These are phyloP conservation scores for Bombus terrestris DNA, from an alignment of 1,140 invertebrate species.

Conservation along the genomic window DNA sequence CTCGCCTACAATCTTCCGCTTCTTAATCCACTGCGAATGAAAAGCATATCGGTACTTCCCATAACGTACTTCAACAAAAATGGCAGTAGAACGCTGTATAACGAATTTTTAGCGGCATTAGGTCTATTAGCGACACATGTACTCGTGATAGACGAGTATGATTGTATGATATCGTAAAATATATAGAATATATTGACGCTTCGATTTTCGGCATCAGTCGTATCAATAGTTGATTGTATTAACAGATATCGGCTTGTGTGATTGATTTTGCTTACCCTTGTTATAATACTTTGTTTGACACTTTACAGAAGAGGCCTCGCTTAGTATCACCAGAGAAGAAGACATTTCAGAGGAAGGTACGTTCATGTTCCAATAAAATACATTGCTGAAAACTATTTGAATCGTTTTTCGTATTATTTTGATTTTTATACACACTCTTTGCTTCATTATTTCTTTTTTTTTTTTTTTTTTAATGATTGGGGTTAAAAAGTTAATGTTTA, in stretches of 20 bases:
- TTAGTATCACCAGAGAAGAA: conserved; percentile 84
- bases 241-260: neutral
- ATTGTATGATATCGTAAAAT: neutral
- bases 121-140: neutral
- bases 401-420: neutral
- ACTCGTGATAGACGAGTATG: neutral
- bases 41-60: conserved; percentile 77
- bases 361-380: neutral
- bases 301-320: conserved; percentile 83
- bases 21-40: conserved; percentile 64
- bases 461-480: too few species aligned
- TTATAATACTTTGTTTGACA: conserved; percentile 30
- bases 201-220: neutral
- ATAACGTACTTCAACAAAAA: conserved; percentile 28
- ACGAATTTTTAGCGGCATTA: neutral
- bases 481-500: too few species aligned
- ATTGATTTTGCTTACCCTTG: too few species aligned
- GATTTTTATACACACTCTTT: neutral
- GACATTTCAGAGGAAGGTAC: conserved; percentile 83
- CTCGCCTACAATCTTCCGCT: neutral
- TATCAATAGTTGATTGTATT: neutral
- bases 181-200: neutral
- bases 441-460: neutral
- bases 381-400: neutral
- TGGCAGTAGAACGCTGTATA: conserved; percentile 6